These are phyloP conservation scores for Microcebus ravelobensis DNA, from an alignment of 2,113 vertebrate species.

Conservation along the genomic window DNA sequence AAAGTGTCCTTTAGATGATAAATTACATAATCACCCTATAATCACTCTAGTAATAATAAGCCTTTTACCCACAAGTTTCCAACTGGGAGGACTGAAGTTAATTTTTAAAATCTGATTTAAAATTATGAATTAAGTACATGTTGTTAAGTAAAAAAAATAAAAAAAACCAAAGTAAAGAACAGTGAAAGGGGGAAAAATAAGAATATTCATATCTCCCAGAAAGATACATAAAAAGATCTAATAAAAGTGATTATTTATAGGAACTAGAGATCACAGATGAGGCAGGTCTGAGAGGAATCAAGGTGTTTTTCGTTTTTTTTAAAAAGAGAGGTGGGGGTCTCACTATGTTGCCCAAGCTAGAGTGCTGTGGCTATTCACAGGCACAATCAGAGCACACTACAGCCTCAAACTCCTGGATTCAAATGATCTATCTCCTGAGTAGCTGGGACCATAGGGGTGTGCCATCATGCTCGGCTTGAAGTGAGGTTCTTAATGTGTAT, in stretches of 20 bases:
- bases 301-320: not conserved
- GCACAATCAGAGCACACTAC: not conserved
- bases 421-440: not conserved
- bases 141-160: not conserved
- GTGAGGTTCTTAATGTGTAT: not conserved
- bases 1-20: not conserved
- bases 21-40: slow-evolving; percentile 22
- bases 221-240: slow-evolving; percentile 29
- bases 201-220: slow-evolving; percentile 12
- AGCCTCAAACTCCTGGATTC: not conserved
- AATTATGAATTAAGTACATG: slow-evolving; percentile 13
- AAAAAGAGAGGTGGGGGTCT: not conserved
- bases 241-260: not conserved
- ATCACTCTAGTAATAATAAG: slow-evolving; percentile 9
- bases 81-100: not conserved
- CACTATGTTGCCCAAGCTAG: not conserved
- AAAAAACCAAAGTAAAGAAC: not conserved
- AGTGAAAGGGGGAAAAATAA: not conserved
- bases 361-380: not conserved
- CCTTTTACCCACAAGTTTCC: slow-evolving; percentile 7
- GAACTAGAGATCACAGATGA: not conserved
- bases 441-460: not conserved
- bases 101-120: slow-evolving; percentile 53
- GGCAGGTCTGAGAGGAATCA: not conserved
- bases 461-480: not conserved